A percentile compares a stretch with the other conserved stretches of the same genome.
These are phyloP conservation scores for Silurus asotus DNA, from an alignment of 2,113 vertebrate genomes.

Conservation along the genomic window DNA sequence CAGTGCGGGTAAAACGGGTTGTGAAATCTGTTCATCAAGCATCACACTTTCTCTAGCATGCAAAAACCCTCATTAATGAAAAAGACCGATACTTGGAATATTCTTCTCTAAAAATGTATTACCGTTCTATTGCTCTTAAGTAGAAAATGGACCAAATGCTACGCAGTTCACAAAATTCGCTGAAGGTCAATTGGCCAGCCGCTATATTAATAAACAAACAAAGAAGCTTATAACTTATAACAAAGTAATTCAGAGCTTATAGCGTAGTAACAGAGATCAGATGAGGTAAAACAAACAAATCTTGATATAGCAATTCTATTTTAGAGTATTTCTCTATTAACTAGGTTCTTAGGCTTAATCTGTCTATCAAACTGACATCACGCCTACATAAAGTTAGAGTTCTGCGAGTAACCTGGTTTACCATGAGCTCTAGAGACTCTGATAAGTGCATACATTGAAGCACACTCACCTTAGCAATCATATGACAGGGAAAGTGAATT, in stretches of 20 bases:
- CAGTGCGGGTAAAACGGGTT: neutral
- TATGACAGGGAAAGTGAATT: neutral
- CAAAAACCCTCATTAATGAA: neutral
- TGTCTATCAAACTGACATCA: neutral
- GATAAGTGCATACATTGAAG: neutral
- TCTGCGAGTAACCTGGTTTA: neutral
- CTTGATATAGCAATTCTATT: neutral
- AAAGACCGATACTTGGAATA: neutral
- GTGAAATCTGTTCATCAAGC: neutral
- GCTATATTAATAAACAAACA: neutral
- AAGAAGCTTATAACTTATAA: neutral
- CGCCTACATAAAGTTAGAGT: neutral
- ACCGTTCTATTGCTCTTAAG: neutral
- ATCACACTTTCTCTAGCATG: neutral
- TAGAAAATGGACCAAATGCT: neutral
- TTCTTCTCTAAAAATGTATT: neutral
- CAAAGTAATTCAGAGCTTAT: neutral
- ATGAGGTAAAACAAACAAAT: neutral
- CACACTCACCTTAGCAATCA: slow-evolving; percentile 28
- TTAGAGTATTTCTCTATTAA: neutral
- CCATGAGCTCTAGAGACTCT: neutral
- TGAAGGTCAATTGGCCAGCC: neutral
- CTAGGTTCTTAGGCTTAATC: neutral
- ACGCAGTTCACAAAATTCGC: neutral
- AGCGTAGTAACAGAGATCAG: neutral